These are phyloP conservation scores for Toxostoma redivivum DNA, from an alignment of 2,113 vertebrate species.

Conservation along the genomic window DNA sequence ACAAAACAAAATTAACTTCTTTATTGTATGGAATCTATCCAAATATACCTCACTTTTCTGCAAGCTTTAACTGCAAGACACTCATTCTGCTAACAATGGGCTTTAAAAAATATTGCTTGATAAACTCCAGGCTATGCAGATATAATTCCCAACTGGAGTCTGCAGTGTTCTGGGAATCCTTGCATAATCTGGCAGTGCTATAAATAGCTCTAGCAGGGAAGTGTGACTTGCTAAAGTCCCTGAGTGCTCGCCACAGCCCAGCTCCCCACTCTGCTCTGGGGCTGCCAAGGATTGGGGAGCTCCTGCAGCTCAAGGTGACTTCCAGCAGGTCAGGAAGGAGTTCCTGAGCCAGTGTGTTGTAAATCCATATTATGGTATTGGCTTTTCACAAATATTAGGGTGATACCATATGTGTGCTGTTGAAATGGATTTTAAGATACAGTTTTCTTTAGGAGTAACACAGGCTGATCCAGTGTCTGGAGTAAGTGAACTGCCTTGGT, in stretches of 20 bases:
- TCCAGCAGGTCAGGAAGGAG: neutral
- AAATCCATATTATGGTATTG: too few species aligned
- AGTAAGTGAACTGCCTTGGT: too few species aligned
- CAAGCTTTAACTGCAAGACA: neutral
- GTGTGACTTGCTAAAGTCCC: neutral
- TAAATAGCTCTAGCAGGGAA: neutral
- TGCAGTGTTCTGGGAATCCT: slow-evolving; percentile 66
- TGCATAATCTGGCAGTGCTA: slow-evolving; percentile 28
- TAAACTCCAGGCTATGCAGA: neutral
- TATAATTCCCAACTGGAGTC: neutral
- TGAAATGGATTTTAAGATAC: too few species aligned
- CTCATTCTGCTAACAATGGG: neutral
- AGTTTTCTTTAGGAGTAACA: too few species aligned
- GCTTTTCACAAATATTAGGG: too few species aligned
- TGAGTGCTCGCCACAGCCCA: neutral
- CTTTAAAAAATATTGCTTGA: neutral
- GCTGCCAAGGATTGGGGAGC: neutral
- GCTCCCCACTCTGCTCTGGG: neutral
- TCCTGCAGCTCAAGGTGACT: neutral
- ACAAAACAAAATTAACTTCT: neutral
- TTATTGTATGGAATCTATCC: neutral
- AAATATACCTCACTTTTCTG: neutral
- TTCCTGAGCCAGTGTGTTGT: neutral
- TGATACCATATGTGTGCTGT: too few species aligned
- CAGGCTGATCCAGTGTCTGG: too few species aligned